These are phyloP conservation scores for Darevskia nairensis DNA, from an alignment of 2,797 vertebrate species.

Conservation along the genomic window DNA sequence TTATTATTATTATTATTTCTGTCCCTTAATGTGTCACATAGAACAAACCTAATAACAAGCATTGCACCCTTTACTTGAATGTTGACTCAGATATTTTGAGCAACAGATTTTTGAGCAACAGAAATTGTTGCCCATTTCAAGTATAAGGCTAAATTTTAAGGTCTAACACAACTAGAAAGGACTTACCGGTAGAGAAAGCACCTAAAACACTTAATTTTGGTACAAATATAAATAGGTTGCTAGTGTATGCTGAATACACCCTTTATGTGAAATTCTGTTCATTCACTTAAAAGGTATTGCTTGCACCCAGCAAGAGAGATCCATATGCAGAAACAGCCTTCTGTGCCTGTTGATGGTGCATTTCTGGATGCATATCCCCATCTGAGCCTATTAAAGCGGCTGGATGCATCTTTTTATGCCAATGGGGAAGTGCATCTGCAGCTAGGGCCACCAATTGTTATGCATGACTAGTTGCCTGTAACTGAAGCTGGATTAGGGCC, in stretches of 20 bases:
- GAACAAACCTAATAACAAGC: constrained; percentile 41
- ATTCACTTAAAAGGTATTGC: constrained; percentile 61
- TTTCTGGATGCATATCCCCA: neutral
- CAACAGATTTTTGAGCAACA: constrained; percentile 57
- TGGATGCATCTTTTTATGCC: neutral
- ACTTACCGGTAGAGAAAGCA: constrained; percentile 43
- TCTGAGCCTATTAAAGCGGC: neutral
- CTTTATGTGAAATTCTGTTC: constrained; percentile 59
- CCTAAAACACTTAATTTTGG: constrained; percentile 63
- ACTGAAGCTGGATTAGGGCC: neutral
- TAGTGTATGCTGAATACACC: neutral
- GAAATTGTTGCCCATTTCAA: constrained; percentile 66
- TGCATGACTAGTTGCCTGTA: neutral
- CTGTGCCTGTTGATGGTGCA: neutral
- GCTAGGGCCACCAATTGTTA: neutral
- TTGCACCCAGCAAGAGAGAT: constrained; percentile 29
- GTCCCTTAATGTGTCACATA: constrained; percentile 38
- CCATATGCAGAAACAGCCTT: neutral
- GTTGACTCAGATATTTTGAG: constrained; percentile 59
- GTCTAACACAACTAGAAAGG: constrained; percentile 46
- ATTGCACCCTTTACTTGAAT: constrained; percentile 68
- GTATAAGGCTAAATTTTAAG: constrained; percentile 21
- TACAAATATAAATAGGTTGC: neutral
- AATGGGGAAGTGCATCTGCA: neutral
- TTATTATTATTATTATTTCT: too few species aligned